A percentile compares a stretch with the other conserved stretches of the same genome.
phyloP scores from a whole-genome alignment of 1,140 invertebrate species.

The Pararge aegeria region DNA sequence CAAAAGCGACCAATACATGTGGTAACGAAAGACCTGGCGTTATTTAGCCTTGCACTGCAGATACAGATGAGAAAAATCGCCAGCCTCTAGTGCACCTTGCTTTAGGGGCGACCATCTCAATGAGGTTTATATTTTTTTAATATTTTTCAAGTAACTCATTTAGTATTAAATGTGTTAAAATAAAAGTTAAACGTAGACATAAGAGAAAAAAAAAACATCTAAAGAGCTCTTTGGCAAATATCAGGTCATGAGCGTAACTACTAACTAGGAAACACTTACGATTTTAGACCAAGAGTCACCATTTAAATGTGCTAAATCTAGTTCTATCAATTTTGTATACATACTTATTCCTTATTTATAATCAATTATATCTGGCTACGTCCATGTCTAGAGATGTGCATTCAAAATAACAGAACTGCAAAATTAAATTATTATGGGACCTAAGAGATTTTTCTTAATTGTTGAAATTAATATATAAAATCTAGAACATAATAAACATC shows the following conservation, averaged over 20 bases:
- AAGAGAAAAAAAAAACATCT: background rate
- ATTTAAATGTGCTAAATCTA: background rate
- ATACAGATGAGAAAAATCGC: too few species aligned
- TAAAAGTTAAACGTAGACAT: too few species aligned
- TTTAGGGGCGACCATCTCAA: too few species aligned
- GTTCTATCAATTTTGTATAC: background rate
- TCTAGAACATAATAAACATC: constrained; percentile 10
- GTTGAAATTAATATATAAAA: constrained; percentile 1
- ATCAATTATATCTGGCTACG: too few species aligned
- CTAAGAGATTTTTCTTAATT: background rate
- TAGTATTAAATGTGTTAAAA: too few species aligned
- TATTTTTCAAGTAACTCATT: too few species aligned
- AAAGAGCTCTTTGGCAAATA: background rate
- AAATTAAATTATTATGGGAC: constrained; percentile 2
- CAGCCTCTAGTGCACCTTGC: too few species aligned
- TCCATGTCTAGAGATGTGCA: constrained; percentile 8
- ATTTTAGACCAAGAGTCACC: background rate
- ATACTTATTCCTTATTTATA: too few species aligned
- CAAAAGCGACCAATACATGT: too few species aligned
- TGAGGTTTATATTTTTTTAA: too few species aligned
- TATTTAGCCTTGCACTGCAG: too few species aligned
- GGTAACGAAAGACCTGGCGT: too few species aligned
- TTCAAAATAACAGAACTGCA: constrained; percentile 4
- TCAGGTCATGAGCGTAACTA: background rate
- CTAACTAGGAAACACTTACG: background rate